Evolutionary conservation across 2,888 invertebrate species (phyloP).

Genomic region (Agrochola macilenta): DNA sequence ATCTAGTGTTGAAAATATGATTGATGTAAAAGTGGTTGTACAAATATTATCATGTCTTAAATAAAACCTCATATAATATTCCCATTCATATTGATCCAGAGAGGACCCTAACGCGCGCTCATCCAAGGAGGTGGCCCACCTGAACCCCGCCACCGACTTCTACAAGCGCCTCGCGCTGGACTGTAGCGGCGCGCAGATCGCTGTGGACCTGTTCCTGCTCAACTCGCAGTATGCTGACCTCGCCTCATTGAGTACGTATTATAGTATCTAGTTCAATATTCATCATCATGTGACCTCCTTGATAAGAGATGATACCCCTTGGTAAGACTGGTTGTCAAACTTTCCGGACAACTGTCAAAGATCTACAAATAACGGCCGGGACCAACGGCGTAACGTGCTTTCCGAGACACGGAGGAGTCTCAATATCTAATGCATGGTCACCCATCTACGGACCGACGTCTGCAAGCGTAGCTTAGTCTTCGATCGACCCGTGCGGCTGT

Average conservation of each 20-base stretch:
- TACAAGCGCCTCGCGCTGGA: conserved; percentile 98
- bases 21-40: too few species aligned
- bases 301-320: too few species aligned
- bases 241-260: conserved; percentile 96
- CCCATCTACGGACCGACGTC: too few species aligned
- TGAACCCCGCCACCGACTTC: conserved; percentile 99
- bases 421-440: too few species aligned
- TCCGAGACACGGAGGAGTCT: too few species aligned
- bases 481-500: too few species aligned
- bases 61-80: too few species aligned
- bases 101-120: conserved; percentile 97
- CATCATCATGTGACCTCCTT: too few species aligned
- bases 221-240: conserved; percentile 98
- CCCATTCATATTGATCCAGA: conserved; percentile 65
- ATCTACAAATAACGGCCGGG: not conserved
- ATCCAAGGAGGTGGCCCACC: conserved; percentile 95
- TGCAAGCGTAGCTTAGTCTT: too few species aligned
- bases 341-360: not conserved
- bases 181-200: conserved; percentile 98
- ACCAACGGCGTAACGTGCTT: not conserved
- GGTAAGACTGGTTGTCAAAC: not conserved
- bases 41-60: too few species aligned
- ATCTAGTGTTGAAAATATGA: too few species aligned
- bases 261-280: not conserved
- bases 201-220: conserved; percentile 98